These are phyloP conservation scores for Cacajao melanocephalus DNA, from an alignment of 2,797 vertebrate species.

Conservation along the genomic window DNA sequence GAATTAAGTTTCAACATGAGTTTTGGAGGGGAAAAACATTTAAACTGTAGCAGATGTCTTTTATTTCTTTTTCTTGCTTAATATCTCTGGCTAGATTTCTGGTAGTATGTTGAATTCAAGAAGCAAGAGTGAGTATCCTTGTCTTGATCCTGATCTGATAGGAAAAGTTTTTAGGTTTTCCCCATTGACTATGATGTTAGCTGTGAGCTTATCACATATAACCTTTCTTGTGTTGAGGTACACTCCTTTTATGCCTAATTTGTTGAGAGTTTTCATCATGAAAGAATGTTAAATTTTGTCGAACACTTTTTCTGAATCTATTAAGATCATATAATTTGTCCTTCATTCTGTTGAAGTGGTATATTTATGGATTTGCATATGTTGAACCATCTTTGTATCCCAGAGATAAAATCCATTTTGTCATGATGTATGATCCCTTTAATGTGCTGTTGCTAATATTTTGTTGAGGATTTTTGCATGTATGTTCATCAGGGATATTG, in stretches of 20 bases:
- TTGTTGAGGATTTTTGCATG: background rate
- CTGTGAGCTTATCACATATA: background rate
- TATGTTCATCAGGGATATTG: background rate
- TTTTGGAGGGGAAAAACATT: background rate
- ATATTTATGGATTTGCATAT: background rate
- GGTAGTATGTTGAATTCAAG: background rate
- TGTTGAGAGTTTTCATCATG: background rate
- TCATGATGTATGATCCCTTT: background rate
- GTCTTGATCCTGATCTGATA: background rate
- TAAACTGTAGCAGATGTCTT: background rate
- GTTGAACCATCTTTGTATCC: background rate
- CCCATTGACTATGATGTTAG: background rate
- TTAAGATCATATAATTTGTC: background rate
- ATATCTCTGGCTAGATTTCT: background rate
- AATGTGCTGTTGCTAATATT: background rate
- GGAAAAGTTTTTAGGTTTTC: background rate
- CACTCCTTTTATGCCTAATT: background rate
- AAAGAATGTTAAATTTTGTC: background rate
- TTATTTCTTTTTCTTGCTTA: background rate
- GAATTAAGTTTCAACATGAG: background rate
- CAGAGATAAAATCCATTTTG: background rate
- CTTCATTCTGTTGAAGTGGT: background rate
- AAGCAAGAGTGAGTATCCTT: background rate
- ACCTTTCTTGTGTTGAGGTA: background rate
- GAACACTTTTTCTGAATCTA: background rate